Conservation (phyloP, 2,797 vertebrate species). For the Antennarius maculatus region DNA sequence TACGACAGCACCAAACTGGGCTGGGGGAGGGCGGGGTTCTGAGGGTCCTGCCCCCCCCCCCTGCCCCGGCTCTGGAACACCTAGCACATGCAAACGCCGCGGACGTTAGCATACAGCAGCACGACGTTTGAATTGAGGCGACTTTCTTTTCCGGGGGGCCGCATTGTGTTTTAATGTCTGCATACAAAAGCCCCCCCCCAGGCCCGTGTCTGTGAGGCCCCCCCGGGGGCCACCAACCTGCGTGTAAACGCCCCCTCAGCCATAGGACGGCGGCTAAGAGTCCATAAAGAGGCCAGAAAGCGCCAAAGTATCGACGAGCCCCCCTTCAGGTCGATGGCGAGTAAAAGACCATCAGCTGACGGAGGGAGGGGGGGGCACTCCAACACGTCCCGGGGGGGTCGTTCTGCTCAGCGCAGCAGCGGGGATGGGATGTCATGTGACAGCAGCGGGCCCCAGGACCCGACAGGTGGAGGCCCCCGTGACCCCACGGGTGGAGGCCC, state of each 20-base stretch:
- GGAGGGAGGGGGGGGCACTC: conserved; percentile 61
- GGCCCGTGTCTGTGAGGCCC: not conserved
- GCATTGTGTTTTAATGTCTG: conserved; percentile 53
- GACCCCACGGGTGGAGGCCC: too few relatives aligned
- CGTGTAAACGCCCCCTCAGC: too few relatives aligned
- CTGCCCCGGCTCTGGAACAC: not conserved
- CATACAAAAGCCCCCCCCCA: conserved; percentile 55
- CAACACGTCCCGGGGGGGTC: conserved; percentile 17
- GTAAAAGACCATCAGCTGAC: conserved; percentile 35
- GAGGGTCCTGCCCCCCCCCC: conserved; percentile 35
- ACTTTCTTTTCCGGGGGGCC: not conserved
- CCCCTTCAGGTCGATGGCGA: conserved; percentile 50
- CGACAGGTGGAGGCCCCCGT: too few relatives aligned
- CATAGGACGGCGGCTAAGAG: conserved; percentile 37
- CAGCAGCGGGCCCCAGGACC: too few relatives aligned
- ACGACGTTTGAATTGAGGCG: not conserved
- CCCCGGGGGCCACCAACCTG: too few relatives aligned
- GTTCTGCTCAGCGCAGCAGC: conserved; percentile 4
- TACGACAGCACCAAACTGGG: conserved; percentile 72
- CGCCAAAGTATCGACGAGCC: conserved; percentile 75
- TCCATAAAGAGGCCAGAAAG: conserved; percentile 51
- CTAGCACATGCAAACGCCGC: conserved; percentile 38
- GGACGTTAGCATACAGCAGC: conserved; percentile 46
- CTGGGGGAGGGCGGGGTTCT: conserved; percentile 14
- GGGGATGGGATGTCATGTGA: not conserved